Base-by-base conservation (phyloP, 2,888 invertebrate genomes). In the Tigriopus californicus region DNA sequence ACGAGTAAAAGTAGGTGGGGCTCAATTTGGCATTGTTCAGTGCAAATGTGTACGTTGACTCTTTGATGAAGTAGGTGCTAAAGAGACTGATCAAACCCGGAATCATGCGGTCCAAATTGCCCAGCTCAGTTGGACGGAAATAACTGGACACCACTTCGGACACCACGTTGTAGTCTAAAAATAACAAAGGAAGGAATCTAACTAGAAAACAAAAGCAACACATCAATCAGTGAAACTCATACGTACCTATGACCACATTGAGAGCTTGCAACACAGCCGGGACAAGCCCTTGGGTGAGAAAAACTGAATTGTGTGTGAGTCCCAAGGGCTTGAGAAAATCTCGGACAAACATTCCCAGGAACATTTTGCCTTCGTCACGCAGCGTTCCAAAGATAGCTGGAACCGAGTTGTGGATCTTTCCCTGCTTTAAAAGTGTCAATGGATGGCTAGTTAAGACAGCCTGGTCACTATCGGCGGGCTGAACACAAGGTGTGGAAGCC, bases 31-130 rank as follows among this genome's bases (percentile, higher is more conserved):
- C 15, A 13, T 56, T 40, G 22, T 56, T 18, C 56, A 42, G 41
- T 20, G 42, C 42, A 13, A 56, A 56, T 13, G 41, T 44, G 22
- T 56, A 20, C 10, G 56, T 56, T 10, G 56, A 15, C 22, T 41
- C 56, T 42, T 56, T 56, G 42, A 56, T 42, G 42, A 56, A 56
- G 22, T 42, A 56, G 15, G 42, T 42, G 11, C 56, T 44, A 15
- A 56, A 41, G 15, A 56, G n/a, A 56, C 42, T 56, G 22, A 56
- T 41, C 56, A 56, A 42, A 11, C 56, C 56, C 4, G 40, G 41
- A 41, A 56, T 41, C 56, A 56, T 56, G 15, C 18, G 41, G 22
- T 56, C 56, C 56, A 41, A 56, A 22, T 22, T 20, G 15, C 56
- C 56, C 56, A 56, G 20, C 15, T 56, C 56, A 12, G 56, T 41